Base-by-base conservation (phyloP, 2,888 invertebrate genomes). In the Drosophila peninsularis region DNA sequence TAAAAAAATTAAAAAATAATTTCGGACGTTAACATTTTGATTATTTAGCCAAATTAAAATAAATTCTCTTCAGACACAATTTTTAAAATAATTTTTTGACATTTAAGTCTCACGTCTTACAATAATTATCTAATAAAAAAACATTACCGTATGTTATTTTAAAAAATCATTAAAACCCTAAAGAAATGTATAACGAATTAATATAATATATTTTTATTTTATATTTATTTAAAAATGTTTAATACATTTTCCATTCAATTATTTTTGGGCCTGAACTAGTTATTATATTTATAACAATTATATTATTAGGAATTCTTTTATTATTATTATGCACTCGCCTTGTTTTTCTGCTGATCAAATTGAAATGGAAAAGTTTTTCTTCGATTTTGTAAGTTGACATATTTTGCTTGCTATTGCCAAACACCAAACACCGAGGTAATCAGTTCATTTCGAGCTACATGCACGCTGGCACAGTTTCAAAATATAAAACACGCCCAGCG, bases 391-490 rank as follows among this genome's bases (percentile, higher is more conserved):
- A 32, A 19, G 21, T 32, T 68, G 62, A 58, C 62, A 62, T 36
- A 55, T 34, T 50, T 34, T 17, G 42, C 2, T 42, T 53, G 37
- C 6, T 32, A 41, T 65, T 41, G 13, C 21, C 30, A 32, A 27
- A 71, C 50, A 0, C 27, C 27, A 6, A 6, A 5, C 19, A 21
- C 34, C 42, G 37, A 41, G 30, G 19, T 24, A 47, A 56, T 54
- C 36, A 30, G 14, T 37, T 24, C 27, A 47, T 9, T 37, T 14
- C 39, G 67, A 61, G 77, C 66, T 47, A 62, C n/a, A 57, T 63
- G 11, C 10, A 7, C 55, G 39, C 30, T 52, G 42, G 55, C 53
- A 39, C 61, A 62, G 34, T 42, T 54, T 42, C n/a, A 47, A 17
- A n/a, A 47, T 30, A 30, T 53, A 50, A 42, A 27, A 21, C 24